phyloP scores from a whole-genome alignment of 2,797 vertebrate genomes.

The Novumbra hubbsi region DNA sequence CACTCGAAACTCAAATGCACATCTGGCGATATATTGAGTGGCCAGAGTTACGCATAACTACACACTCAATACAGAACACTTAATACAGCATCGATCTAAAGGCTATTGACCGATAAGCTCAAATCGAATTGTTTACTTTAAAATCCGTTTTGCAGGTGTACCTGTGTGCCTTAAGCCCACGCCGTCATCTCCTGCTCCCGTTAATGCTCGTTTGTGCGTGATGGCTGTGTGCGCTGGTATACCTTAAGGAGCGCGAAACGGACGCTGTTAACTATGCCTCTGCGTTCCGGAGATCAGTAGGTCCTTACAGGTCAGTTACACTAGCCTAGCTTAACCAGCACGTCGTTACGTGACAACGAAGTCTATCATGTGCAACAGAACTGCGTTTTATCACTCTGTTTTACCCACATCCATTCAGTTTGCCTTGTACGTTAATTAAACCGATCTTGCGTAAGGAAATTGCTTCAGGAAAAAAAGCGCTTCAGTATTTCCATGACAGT shows the following conservation, averaged over 20 bases:
- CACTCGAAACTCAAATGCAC: too few relatives aligned
- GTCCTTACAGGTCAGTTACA: neutral
- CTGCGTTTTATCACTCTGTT: too few relatives aligned
- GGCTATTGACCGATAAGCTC: neutral
- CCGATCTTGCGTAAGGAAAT: neutral
- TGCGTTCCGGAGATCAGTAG: slow-evolving; percentile 6
- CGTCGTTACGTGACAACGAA: neutral
- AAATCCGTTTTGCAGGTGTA: neutral
- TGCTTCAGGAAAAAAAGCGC: neutral
- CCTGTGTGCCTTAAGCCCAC: neutral
- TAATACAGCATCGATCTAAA: neutral
- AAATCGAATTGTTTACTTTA: neutral
- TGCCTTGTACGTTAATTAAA: neutral
- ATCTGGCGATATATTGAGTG: neutral
- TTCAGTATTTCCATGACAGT: neutral
- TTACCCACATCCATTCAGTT: neutral
- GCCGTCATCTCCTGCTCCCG: neutral
- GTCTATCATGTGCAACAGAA: neutral
- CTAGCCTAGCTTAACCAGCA: neutral
- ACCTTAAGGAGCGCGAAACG: neutral
- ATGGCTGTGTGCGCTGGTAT: neutral
- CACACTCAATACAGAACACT: neutral
- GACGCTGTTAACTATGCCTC: neutral
- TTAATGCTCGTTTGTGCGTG: neutral
- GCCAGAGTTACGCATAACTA: neutral